Evolutionary conservation across 1,140 invertebrate genomes (phyloP).

Genomic region (Listronotus oregonensis): DNA sequence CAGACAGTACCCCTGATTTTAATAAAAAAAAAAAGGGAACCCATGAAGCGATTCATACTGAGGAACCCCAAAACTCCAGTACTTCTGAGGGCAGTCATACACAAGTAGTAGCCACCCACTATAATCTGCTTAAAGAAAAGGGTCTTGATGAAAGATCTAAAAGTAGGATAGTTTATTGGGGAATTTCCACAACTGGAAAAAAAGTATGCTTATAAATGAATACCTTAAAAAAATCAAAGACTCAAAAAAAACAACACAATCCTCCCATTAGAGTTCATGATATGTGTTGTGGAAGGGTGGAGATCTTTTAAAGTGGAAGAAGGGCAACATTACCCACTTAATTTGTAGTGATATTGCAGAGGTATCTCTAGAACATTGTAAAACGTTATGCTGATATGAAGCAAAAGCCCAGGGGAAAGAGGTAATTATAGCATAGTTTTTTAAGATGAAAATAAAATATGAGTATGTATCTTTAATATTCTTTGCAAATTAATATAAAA

Average conservation of each 20-base stretch:
- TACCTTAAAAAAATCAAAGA: constrained; percentile 69
- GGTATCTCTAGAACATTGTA: constrained; percentile 87
- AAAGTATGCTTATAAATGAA: constrained; percentile 89
- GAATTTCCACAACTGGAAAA: constrained; percentile 99
- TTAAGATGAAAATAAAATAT: too few relatives aligned
- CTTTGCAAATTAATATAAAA: too few relatives aligned
- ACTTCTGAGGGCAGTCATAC: constrained; percentile 51
- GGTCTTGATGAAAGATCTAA: constrained; percentile 78
- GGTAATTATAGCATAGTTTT: constrained; percentile 28
- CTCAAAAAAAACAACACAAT: constrained; percentile 63
- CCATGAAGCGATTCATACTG: neutral
- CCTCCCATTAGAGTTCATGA: constrained; percentile 68
- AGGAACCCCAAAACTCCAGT: neutral
- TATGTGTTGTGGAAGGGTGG: constrained; percentile 95
- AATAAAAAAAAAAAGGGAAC: neutral
- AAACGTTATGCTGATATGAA: constrained; percentile 70
- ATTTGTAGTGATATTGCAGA: constrained; percentile 95
- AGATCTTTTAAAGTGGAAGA: constrained; percentile 97
- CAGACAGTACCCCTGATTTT: neutral
- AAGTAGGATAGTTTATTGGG: constrained; percentile 91
- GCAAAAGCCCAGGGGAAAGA: constrained; percentile 54
- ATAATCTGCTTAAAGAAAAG: constrained; percentile 82
- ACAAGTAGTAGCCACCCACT: constrained; percentile 79
- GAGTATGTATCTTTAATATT: too few relatives aligned
- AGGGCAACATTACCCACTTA: constrained; percentile 80